Conservation (phyloP, 2,113 vertebrate species). For the Dromiciops gliroides region DNA sequence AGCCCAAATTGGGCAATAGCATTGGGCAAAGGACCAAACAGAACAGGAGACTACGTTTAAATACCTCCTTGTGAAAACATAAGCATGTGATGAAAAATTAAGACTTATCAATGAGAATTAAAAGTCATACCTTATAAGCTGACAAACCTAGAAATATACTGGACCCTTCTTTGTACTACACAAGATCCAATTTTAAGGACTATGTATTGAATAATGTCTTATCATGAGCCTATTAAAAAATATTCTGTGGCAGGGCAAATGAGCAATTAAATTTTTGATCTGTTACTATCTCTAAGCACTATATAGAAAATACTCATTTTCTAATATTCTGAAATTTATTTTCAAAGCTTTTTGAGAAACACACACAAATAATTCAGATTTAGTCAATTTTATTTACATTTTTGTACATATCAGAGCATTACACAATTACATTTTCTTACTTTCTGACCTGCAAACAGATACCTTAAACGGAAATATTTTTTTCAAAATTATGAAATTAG, state of each 20-base stretch:
- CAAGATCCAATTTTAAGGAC: constrained; percentile 51
- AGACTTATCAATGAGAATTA: constrained; percentile 43
- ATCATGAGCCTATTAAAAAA: constrained; percentile 42
- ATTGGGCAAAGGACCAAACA: constrained; percentile 56
- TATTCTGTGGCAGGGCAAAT: constrained; percentile 35
- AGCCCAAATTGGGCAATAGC: constrained; percentile 57
- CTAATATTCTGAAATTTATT: constrained; percentile 78
- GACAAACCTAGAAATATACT: constrained; percentile 32
- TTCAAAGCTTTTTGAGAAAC: constrained; percentile 91
- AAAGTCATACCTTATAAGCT: constrained; percentile 41
- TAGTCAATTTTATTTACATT: constrained; percentile 91
- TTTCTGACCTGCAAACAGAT: constrained; percentile 99
- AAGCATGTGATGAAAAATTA: constrained; percentile 50
- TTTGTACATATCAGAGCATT: constrained; percentile 90
- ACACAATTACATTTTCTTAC: constrained; percentile 91
- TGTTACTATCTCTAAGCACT: constrained; percentile 72
- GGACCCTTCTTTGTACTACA: constrained; percentile 30
- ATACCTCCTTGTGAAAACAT: constrained; percentile 58
- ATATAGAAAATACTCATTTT: constrained; percentile 76
- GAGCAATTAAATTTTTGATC: constrained; percentile 49
- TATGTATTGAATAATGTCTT: constrained; percentile 24
- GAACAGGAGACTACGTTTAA: constrained; percentile 50
- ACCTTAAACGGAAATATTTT: constrained; percentile 89
- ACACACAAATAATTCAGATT: constrained; percentile 92
- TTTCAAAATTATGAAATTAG: constrained; percentile 85